Evolutionary conservation across 2,797 vertebrate genomes (phyloP), one percentile per base, ranked within the genome.

Genomic region (Heterohyrax brucei): DNA sequence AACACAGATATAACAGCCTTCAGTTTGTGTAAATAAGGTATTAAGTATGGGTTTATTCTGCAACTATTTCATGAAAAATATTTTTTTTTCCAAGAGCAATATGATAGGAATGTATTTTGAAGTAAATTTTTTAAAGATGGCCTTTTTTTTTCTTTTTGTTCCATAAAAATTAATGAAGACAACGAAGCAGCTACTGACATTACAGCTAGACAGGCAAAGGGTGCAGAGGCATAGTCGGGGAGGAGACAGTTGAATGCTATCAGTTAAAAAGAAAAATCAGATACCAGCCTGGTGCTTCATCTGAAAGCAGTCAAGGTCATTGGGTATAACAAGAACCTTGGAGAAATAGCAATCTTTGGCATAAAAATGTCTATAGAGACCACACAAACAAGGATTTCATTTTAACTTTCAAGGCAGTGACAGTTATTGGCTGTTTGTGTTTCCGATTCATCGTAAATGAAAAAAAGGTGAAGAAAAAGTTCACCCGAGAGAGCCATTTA

Each of bases 1-100:
- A 70, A 96, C n/a, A 96, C 62, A 83, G 97, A 98, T 97, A 96
- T 93, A 98, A 96, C 97, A 97, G 16, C 96, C 94, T 98, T 97
- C 90, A 59, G 95, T 97, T 97, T 98, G 97, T 96, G 95, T 98
- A 98, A 98, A 98, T 98, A 98, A 98, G 84, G 93, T 96, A 97
- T 98, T 97, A 98, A 92, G 75, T 59, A 80, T 3, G 82, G 87
- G 85, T 96, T 98, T 98, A 95, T 97, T 97, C 91, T 97, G 73
- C 79, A 70, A 96, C 93, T 96, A 68, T 61, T 4, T 86, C 98
- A 97, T 93, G 96, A 96, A 97, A 97, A 97, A 91, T 91, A 33
- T 10, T 76, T 97, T 56, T 92, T 95, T 97, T 92, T 95, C 97
- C 78, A 1, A 12, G 91, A 97, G 96, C 61, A 81, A 86, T 90